A percentile compares a stretch with the other conserved stretches of the same genome.
These are phyloP conservation scores for Pseudomyrmex cubaensis DNA, from an alignment of 1,140 invertebrate species.

Conservation along the genomic window DNA sequence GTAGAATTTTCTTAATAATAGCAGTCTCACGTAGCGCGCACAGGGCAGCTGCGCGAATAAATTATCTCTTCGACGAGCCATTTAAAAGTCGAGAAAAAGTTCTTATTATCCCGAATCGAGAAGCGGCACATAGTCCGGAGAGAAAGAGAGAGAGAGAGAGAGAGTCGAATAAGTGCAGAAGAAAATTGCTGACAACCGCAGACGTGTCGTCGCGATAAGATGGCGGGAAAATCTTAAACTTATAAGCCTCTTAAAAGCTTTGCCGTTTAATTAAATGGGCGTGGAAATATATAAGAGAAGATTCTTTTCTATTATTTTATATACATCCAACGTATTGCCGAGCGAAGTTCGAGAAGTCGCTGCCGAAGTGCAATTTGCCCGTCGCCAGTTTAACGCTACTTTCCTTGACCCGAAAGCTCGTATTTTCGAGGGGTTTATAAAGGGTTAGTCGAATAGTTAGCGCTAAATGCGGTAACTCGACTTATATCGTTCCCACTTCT, in stretches of 20 bases:
- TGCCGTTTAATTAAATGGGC: slow-evolving; percentile 74
- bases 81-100: slow-evolving; percentile 51
- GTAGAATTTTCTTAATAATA: slow-evolving; percentile 49
- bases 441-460: slow-evolving; percentile 18
- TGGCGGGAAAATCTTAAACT: slow-evolving; percentile 63
- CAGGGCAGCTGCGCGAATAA: slow-evolving; percentile 39
- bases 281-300: slow-evolving; percentile 26
- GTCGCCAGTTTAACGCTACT: not conserved
- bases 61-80: slow-evolving; percentile 61
- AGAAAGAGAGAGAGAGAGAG: too few relatives aligned
- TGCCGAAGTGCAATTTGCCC: slow-evolving; percentile 28
- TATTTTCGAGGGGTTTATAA: slow-evolving; percentile 50
- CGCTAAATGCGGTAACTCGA: slow-evolving; percentile 35
- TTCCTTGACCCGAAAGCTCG: not conserved
- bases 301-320: slow-evolving; percentile 46
- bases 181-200: slow-evolving; percentile 77
- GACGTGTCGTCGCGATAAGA: slow-evolving; percentile 72
- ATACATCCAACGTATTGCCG: slow-evolving; percentile 44
- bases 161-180: not conserved
- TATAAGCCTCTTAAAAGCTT: slow-evolving; percentile 76
- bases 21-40: not conserved
- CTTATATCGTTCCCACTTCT: slow-evolving; percentile 46
- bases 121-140: not conserved
- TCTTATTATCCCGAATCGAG: slow-evolving; percentile 29
- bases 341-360: slow-evolving; percentile 26